Evolutionary conservation across 1,140 invertebrate genomes (phyloP).

Genomic region (Samia ricini): DNA sequence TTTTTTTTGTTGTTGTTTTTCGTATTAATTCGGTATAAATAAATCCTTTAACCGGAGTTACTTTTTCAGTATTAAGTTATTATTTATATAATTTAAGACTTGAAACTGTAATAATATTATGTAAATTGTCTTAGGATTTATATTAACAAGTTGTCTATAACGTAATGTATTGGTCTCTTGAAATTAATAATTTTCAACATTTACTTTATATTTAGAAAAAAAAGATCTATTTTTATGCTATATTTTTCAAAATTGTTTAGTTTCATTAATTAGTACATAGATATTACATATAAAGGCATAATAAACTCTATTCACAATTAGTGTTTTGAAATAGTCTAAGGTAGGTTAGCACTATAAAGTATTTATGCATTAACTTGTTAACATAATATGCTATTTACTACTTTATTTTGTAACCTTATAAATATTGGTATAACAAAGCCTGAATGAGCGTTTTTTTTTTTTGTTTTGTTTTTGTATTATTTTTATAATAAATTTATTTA

Average conservation of each 20-base stretch:
- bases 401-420: conserved; percentile 50
- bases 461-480: conserved; percentile 66
- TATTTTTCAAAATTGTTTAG: conserved; percentile 64
- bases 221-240: conserved; percentile 38
- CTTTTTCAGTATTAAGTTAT: conserved; percentile 71
- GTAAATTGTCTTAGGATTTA: conserved; percentile 31
- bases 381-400: conserved; percentile 41
- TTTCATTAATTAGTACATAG: too few relatives aligned
- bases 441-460: conserved; percentile 55
- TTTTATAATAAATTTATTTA: conserved; percentile 75
- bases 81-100: conserved; percentile 55
- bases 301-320: conserved; percentile 11
- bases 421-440: conserved; percentile 55
- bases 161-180: not conserved
- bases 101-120: conserved; percentile 48
- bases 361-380: conserved; percentile 56
- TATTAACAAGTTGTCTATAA: conserved; percentile 11
- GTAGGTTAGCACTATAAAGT: conserved; percentile 31
- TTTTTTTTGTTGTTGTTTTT: not conserved
- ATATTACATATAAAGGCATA: conserved; percentile 29
- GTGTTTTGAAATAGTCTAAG: not conserved
- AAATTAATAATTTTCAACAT: conserved; percentile 19
- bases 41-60: conserved; percentile 21
- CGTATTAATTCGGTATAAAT: not conserved
- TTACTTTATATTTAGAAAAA: conserved; percentile 51